These are phyloP conservation scores for Chondrosia reniformis DNA, from an alignment of 37 sponge, comb jelly and placozoan genomes.

Conservation along the genomic window DNA sequence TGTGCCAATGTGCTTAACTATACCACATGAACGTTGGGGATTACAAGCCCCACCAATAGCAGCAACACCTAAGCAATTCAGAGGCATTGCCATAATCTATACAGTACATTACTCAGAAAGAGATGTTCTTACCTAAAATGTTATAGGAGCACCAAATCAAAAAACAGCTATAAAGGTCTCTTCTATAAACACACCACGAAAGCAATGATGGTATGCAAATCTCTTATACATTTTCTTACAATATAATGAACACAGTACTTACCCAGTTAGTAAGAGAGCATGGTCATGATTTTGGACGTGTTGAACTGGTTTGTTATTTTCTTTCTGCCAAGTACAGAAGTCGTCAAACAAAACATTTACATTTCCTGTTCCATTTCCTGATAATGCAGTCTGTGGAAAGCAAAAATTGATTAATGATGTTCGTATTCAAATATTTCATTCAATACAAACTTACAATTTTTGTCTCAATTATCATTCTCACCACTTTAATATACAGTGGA, in stretches of 20 bases:
- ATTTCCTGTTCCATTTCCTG: background rate
- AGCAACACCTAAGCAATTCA: background rate
- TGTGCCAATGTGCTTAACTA: background rate
- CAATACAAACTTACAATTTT: background rate
- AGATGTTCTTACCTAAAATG: too few species aligned
- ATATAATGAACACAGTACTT: too few species aligned
- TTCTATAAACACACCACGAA: too few species aligned
- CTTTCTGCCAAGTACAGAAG: background rate
- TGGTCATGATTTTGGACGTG: background rate
- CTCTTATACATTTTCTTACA: too few species aligned
- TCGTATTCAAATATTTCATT: background rate
- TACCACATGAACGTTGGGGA: background rate
- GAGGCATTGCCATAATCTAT: too few species aligned
- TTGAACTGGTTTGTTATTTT: background rate
- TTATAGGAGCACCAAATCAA: too few species aligned
- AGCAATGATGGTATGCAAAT: too few species aligned
- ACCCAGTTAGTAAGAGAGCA: conserved; percentile 13
- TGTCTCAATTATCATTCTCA: background rate
- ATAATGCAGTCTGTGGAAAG: background rate
- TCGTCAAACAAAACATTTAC: background rate
- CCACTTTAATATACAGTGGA: background rate
- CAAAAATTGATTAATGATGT: background rate
- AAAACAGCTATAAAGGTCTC: too few species aligned
- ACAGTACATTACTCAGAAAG: too few species aligned
- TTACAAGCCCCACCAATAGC: background rate